Evolutionary conservation across 1,140 invertebrate species (phyloP).

Genomic region (Frieseomelitta varia): DNA sequence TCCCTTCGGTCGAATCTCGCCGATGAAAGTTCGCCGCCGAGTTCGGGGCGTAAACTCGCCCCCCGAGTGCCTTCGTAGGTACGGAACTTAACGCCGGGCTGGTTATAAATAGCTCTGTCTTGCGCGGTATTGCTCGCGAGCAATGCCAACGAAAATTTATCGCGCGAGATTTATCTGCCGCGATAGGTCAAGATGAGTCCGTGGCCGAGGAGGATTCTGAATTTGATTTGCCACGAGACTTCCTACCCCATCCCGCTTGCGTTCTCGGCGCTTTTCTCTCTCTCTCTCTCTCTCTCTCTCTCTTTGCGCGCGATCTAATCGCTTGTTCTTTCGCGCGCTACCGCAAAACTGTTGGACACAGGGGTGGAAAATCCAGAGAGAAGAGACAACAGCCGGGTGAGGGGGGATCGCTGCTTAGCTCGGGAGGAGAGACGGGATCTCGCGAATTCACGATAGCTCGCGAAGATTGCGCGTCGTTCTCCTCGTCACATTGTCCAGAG

Average conservation of each 20-base stretch:
- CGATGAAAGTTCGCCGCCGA: slow-evolving; percentile 48
- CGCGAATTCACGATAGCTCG: neutral
- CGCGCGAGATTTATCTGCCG: slow-evolving; percentile 14
- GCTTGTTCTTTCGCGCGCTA: neutral
- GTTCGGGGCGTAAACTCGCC: slow-evolving; percentile 54
- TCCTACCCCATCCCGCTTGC: too few species aligned
- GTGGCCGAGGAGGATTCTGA: too few species aligned
- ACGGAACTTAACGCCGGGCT: slow-evolving; percentile 55
- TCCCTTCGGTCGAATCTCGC: neutral
- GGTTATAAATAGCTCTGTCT: slow-evolving; percentile 64
- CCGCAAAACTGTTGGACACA: too few species aligned
- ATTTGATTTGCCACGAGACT: slow-evolving; percentile 4
- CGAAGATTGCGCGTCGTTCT: neutral
- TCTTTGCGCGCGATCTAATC: neutral
- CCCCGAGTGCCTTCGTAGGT: neutral
- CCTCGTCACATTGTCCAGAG: slow-evolving; percentile 22
- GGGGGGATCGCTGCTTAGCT: too few species aligned
- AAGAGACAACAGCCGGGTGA: too few species aligned
- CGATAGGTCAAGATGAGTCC: slow-evolving; percentile 27
- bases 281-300: neutral
- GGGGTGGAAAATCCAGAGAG: too few species aligned
- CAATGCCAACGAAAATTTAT: slow-evolving; percentile 48
- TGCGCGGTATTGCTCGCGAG: slow-evolving; percentile 45
- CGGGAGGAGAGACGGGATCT: neutral
- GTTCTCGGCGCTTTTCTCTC: too few species aligned